Evolutionary conservation across 2,797 vertebrate species (phyloP).

Genomic region (Huso huso): DNA sequence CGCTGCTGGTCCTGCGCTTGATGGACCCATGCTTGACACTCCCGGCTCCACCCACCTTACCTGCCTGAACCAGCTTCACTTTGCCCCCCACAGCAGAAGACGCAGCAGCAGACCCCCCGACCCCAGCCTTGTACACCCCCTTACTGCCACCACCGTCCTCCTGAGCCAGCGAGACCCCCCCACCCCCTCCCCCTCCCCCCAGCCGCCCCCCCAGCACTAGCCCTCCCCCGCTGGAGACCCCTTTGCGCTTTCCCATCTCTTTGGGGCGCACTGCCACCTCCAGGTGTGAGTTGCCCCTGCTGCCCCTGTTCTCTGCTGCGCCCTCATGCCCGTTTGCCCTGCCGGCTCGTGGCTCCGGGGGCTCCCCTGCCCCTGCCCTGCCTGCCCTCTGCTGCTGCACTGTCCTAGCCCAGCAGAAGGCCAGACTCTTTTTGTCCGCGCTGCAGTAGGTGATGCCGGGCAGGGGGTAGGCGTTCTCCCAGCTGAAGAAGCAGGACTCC

Average conservation of each 20-base stretch:
- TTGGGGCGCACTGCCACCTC: slow-evolving; percentile 84
- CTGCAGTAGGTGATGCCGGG: slow-evolving; percentile 89
- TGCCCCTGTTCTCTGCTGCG: slow-evolving; percentile 43
- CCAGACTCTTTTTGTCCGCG: slow-evolving; percentile 79
- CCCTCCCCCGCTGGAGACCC: slow-evolving; percentile 50
- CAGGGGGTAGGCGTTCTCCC: slow-evolving; percentile 89
- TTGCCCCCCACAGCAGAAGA: slow-evolving; percentile 53
- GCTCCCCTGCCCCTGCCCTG: slow-evolving; percentile 51
- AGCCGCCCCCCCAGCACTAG: slow-evolving; percentile 69
- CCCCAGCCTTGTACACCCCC: slow-evolving; percentile 66
- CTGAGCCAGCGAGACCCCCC: slow-evolving; percentile 51
- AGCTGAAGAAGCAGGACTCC: slow-evolving; percentile 95
- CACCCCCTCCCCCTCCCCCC: slow-evolving; percentile 39
- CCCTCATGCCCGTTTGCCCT: slow-evolving; percentile 46
- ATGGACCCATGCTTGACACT: slow-evolving; percentile 66
- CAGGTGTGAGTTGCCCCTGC: slow-evolving; percentile 47
- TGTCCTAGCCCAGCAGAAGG: slow-evolving; percentile 84
- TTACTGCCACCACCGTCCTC: slow-evolving; percentile 66
- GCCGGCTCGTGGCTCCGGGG: slow-evolving; percentile 42
- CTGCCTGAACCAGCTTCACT: slow-evolving; percentile 63
- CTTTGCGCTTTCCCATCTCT: slow-evolving; percentile 82
- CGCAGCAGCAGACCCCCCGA: slow-evolving; percentile 10
- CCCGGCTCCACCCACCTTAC: slow-evolving; percentile 37
- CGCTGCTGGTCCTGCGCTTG: slow-evolving; percentile 91
- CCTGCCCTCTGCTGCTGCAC: slow-evolving; percentile 72